Evolutionary conservation across 1,140 invertebrate species (phyloP).

Genomic region (Leucophenga varia): DNA sequence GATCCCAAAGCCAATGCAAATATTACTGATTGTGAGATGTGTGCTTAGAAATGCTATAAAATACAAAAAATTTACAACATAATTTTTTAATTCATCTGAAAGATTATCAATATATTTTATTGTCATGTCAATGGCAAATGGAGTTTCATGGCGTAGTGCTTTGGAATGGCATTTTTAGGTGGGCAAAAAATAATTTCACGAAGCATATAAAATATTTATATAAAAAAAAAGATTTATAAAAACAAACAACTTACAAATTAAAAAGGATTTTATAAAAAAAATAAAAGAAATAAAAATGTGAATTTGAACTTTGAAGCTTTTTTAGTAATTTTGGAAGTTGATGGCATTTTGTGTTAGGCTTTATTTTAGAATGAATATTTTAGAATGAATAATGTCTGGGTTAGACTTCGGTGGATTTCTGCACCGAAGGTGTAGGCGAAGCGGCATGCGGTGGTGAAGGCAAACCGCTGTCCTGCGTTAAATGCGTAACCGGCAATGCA

Average conservation of each 20-base stretch:
- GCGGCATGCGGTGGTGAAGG: conserved; percentile 47
- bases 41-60: too few relatives aligned
- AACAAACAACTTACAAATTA: too few relatives aligned
- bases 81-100: too few relatives aligned
- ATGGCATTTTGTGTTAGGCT: not conserved
- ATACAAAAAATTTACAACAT: too few relatives aligned
- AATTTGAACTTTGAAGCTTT: conserved; percentile 50
- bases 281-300: conserved; percentile 36
- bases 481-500: conserved; percentile 13
- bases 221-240: too few relatives aligned
- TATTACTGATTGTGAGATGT: not conserved
- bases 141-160: too few relatives aligned
- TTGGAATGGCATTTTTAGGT: too few relatives aligned
- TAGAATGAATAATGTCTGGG: not conserved
- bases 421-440: conserved; percentile 48
- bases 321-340: conserved; percentile 2
- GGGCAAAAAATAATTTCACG: too few relatives aligned
- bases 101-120: too few relatives aligned
- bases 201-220: too few relatives aligned
- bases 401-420: conserved; percentile 55
- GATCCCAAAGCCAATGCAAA: not conserved
- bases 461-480: conserved; percentile 48
- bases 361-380: not conserved
- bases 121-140: too few relatives aligned
- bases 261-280: not conserved